Conservation (phyloP, 2,888 invertebrate genomes). For the Himalopsyche kuldschensis region DNA sequence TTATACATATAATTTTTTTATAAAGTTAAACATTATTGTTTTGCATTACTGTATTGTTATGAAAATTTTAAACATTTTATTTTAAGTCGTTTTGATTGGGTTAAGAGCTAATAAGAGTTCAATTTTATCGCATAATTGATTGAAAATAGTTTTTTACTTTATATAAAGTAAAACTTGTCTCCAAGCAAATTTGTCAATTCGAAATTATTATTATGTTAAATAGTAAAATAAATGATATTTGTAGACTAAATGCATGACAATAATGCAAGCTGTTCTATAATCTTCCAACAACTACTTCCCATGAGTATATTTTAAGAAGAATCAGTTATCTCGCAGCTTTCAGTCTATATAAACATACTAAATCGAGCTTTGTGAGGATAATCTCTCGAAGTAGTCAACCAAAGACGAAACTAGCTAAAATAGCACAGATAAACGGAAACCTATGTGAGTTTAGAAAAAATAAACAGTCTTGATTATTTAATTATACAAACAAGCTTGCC, state of each 20-base stretch:
- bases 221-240: too few species aligned
- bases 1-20: too few species aligned
- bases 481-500: background rate
- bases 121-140: too few species aligned
- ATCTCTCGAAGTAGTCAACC: background rate
- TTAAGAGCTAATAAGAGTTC: too few species aligned
- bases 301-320: background rate
- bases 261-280: background rate
- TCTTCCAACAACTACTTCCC: background rate
- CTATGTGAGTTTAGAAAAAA: conserved; percentile 22
- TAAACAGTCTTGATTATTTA: conserved; percentile 4
- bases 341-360: background rate
- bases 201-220: too few species aligned
- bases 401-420: conserved; percentile 10
- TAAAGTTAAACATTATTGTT: too few species aligned
- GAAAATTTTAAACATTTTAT: too few species aligned
- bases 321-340: background rate
- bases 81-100: too few species aligned
- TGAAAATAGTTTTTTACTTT: too few species aligned
- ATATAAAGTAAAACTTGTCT: too few species aligned
- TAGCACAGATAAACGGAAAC: conserved; percentile 27
- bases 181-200: too few species aligned
- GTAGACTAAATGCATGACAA: background rate
- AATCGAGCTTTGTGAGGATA: background rate
- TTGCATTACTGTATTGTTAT: too few species aligned